A percentile compares a stretch with the other conserved stretches of the same genome.
phyloP scores from a whole-genome alignment of 2,113 vertebrate species.

The Odobenus rosmarus region DNA sequence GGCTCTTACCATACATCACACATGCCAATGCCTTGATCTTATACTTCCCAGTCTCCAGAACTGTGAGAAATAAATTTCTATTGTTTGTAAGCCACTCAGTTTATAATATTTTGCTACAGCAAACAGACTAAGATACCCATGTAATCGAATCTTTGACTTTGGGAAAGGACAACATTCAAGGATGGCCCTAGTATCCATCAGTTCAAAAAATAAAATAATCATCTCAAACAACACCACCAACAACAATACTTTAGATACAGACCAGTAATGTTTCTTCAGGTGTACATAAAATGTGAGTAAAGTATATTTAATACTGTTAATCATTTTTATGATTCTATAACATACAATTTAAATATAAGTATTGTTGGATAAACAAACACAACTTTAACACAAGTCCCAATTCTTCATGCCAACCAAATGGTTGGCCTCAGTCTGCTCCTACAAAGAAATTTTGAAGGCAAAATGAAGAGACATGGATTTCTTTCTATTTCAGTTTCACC shows the following conservation, averaged over 20 bases:
- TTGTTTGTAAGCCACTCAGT: not conserved
- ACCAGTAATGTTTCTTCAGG: not conserved
- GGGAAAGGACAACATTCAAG: not conserved
- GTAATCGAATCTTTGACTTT: not conserved
- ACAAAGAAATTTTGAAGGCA: not conserved
- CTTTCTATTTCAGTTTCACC: not conserved
- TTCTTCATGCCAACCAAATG: not conserved
- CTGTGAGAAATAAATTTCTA: not conserved
- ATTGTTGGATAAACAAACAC: not conserved
- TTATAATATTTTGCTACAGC: not conserved
- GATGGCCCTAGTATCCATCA: not conserved
- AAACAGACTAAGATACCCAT: not conserved
- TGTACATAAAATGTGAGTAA: not conserved
- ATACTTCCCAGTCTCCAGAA: not conserved
- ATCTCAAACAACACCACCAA: not conserved
- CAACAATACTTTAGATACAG: not conserved
- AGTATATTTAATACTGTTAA: not conserved
- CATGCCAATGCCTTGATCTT: not conserved
- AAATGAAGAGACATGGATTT: not conserved
- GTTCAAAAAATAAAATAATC: not conserved
- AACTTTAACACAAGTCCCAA: not conserved
- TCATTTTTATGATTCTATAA: not conserved
- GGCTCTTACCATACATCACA: not conserved
- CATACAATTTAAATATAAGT: not conserved
- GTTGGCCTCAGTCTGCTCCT: not conserved